Base-by-base conservation (phyloP, 2,113 vertebrate species). In the Heliornis fulica region DNA sequence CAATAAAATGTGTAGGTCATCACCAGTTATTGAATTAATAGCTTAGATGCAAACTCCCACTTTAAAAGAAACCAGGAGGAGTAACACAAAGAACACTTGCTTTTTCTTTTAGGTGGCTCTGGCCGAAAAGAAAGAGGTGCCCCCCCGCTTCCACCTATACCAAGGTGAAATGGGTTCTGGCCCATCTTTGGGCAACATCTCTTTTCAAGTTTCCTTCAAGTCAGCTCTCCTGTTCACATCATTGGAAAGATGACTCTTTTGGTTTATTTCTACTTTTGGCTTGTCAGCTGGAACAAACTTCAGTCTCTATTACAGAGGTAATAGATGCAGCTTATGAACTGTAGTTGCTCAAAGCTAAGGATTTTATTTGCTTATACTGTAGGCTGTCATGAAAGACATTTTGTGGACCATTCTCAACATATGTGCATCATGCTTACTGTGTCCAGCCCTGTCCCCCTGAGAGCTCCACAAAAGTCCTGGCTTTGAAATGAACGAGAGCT, bases 81-180 rank as follows among this genome's bases (percentile, higher is more conserved):
- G 93, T 94, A 95, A 92, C 56, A 95, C 60, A 51, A 90, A 83
- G 92, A 75, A 36, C 8, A 8, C 7, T 74, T 96, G 68, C 65
- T 92, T 94, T 96, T 41, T 82, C 41, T 93, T 90, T 78, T 69
- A 99, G 99, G 98, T 97, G 97, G 99, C 93, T 98, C 99, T 94
- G 98, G 96, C 84, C 98, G 98, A 97, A 99, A 98, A 97, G 99
- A 99, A 97, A 98, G 99, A 97, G 99, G 99, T 48, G 99, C 98
- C 9, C 99, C 99, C 9, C 99, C 99, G 0, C 98, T 99, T 60
- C 99, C 99, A 2, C 99, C 99, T 36, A 96, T 98, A 90, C 98
- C 98, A 5, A 99, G 99, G 99, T 99, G 99, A 99, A 99, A 96
- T 81, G 96, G 89, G 29, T 87, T 80, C 78, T 72, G 60, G 72